Evolutionary conservation across 2,113 vertebrate genomes (phyloP).

Genomic region (Hippocampus zosterae): DNA sequence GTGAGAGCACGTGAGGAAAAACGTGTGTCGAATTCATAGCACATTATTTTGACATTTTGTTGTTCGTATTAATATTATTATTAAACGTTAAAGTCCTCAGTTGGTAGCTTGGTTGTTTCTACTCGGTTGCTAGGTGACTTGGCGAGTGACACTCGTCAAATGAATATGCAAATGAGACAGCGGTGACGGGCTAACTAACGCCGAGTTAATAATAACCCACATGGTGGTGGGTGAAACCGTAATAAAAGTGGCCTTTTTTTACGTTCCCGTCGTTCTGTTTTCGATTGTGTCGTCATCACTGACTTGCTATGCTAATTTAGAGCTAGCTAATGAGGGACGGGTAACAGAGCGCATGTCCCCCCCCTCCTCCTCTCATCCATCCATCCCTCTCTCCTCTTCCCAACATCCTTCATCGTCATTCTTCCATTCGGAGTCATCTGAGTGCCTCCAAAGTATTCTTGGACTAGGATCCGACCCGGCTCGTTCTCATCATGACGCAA

Average conservation of each 20-base stretch:
- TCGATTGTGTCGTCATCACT: neutral
- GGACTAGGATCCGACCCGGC: neutral
- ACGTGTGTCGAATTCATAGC: neutral
- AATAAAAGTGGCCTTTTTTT: neutral
- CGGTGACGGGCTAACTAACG: conserved; percentile 5
- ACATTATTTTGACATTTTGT: neutral
- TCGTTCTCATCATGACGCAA: conserved; percentile 46
- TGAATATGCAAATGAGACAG: conserved; percentile 47
- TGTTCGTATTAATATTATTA: neutral
- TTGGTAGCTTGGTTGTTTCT: neutral
- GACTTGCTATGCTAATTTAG: neutral
- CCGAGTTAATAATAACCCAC: neutral
- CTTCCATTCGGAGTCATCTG: conserved; percentile 35
- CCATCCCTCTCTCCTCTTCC: conserved; percentile 2
- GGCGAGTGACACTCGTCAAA: conserved; percentile 7
- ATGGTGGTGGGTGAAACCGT: neutral
- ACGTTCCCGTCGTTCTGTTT: no score
- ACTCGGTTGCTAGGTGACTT: conserved; percentile 32
- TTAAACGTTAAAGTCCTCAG: neutral
- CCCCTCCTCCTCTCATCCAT: neutral
- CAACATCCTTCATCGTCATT: neutral
- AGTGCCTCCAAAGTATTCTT: neutral
- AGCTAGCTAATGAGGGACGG: neutral
- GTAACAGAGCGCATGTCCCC: neutral
- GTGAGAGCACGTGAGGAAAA: conserved; percentile 21